Conservation (phyloP, 2,888 invertebrate species). For the Branchinecta sandiegonensis region DNA sequence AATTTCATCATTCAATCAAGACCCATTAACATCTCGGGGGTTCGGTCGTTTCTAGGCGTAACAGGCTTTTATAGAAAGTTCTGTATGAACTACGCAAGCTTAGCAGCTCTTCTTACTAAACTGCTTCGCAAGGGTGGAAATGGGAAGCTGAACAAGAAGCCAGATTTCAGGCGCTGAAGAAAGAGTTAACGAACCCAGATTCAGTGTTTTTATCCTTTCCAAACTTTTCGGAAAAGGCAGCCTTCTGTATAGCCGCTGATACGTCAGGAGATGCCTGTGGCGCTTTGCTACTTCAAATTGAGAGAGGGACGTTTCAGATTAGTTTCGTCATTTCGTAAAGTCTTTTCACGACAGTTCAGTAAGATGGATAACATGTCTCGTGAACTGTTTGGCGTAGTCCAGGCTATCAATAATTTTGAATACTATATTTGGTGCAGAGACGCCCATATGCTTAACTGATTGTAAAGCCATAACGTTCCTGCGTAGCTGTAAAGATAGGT, state of each 20-base stretch:
- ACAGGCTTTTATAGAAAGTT: background rate
- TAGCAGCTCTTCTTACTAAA: background rate
- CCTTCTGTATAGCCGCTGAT: background rate
- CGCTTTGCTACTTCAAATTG: background rate
- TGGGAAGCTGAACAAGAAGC: no score
- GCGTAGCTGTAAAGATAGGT: background rate
- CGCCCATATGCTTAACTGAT: background rate
- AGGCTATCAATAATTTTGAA: background rate
- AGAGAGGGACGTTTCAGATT: background rate
- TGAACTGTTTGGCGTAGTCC: background rate
- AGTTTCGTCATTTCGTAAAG: background rate
- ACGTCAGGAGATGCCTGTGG: background rate
- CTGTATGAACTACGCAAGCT: background rate
- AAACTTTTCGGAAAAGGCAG: background rate
- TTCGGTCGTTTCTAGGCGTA: background rate
- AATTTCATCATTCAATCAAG: no score
- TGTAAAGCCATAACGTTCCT: background rate
- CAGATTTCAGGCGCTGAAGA: no score
- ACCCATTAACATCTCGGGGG: background rate
- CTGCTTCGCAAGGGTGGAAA: background rate
- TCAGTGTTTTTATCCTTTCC: background rate
- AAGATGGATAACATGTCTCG: constrained; percentile 5
- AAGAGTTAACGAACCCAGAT: background rate
- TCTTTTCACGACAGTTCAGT: background rate
- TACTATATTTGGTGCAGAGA: background rate